A percentile compares a stretch with the other conserved stretches of the same genome.
phyloP scores from a whole-genome alignment of 2,113 vertebrate genomes.

The Pterocles burchelli region DNA sequence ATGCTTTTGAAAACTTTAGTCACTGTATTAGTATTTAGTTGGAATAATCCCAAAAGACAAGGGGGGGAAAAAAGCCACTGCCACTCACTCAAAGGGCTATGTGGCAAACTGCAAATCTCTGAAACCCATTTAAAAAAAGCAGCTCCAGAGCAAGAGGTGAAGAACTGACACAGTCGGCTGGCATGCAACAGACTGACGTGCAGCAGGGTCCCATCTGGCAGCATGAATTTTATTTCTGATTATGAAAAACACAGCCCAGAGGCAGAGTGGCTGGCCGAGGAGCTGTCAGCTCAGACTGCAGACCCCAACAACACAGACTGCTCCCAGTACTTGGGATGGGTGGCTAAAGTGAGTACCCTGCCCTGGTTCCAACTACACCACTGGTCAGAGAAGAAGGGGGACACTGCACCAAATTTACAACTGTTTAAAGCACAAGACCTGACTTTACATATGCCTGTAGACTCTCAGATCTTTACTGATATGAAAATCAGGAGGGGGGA shows the following conservation, averaged over 20 bases:
- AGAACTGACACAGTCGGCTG: background rate
- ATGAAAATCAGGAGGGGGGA: background rate
- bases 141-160: background rate
- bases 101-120: background rate
- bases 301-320: rapidly evolving
- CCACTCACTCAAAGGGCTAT: background rate
- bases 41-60: background rate
- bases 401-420: background rate
- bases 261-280: rapidly evolving
- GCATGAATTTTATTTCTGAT: background rate
- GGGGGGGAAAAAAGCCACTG: background rate
- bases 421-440: background rate
- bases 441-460: background rate
- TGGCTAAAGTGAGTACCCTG: background rate
- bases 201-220: background rate
- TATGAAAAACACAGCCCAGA: background rate
- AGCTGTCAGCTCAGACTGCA: background rate
- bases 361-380: background rate
- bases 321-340: too few relatives aligned
- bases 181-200: background rate
- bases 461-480: background rate
- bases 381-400: rapidly evolving
- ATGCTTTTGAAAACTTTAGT: background rate
- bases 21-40: background rate
- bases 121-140: background rate